A percentile compares a stretch with the other conserved stretches of the same genome.
phyloP scores from a whole-genome alignment of 2,888 invertebrate genomes.

The Sturmia bella region DNA sequence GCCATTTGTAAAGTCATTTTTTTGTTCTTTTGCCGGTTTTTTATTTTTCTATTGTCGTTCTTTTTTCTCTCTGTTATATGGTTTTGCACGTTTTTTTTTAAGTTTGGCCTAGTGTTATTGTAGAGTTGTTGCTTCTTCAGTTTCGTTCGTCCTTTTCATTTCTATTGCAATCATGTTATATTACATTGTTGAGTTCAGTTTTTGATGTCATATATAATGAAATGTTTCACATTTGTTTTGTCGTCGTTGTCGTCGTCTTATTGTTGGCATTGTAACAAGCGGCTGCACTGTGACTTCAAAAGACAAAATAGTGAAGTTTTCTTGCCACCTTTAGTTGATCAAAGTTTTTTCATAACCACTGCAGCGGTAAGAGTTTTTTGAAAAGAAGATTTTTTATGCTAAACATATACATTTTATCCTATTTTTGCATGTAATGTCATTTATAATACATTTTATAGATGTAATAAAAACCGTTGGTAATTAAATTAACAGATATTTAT shows the following conservation, averaged over 20 bases:
- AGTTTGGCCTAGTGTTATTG: conserved; percentile 53
- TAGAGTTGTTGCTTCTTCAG: conserved; percentile 26
- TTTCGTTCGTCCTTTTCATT: conserved; percentile 43
- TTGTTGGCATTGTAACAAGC: conserved; percentile 2
- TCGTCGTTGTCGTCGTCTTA: conserved; percentile 43
- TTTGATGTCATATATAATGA: conserved; percentile 57
- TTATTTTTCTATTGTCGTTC: conserved; percentile 2
- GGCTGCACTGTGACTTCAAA: conserved; percentile 26
- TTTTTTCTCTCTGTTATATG: conserved; percentile 8
- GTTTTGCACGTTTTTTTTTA: conserved; percentile 33
- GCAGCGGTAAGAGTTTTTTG: too few relatives aligned
- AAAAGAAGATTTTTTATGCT: too few relatives aligned
- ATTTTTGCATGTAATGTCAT: too few relatives aligned
- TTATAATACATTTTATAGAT: too few relatives aligned
- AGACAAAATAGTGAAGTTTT: neutral
- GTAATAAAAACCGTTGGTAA: neutral
- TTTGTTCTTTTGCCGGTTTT: conserved; percentile 22
- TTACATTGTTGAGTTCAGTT: conserved; percentile 72
- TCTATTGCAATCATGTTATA: conserved; percentile 78
- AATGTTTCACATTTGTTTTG: conserved; percentile 50
- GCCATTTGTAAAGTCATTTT: conserved; percentile 44
- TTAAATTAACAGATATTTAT: conserved; percentile 6
- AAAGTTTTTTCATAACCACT: too few relatives aligned
- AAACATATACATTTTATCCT: too few relatives aligned
- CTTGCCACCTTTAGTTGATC: too few relatives aligned